Conservation (phyloP, 2,888 invertebrate species). For the Orthosia gothica region DNA sequence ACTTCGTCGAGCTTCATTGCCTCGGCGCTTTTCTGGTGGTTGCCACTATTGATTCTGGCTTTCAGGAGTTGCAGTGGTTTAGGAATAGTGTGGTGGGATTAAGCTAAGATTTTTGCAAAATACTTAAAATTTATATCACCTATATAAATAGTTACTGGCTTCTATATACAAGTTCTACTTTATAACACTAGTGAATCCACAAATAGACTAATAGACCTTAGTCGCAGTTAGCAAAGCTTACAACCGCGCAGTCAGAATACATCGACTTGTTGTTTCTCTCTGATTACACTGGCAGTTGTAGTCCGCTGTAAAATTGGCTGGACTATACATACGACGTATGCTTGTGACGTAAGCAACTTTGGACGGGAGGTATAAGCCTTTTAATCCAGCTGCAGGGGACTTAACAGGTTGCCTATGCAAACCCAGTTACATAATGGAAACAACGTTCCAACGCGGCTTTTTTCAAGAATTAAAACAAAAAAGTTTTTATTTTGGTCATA, state of each 20-base stretch:
- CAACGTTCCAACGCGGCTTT: too few relatives aligned
- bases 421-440: too few relatives aligned
- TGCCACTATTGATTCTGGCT: too few relatives aligned
- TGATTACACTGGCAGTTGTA: slow-evolving; percentile 23
- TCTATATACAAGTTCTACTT: background rate
- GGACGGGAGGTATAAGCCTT: background rate
- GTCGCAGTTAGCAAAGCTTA: slow-evolving; percentile 7
- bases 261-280: background rate
- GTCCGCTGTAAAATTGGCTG: slow-evolving; percentile 9
- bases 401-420: background rate
- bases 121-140: too few relatives aligned
- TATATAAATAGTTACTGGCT: background rate
- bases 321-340: background rate
- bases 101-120: too few relatives aligned
- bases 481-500: background rate
- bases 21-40: too few relatives aligned
- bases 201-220: slow-evolving; percentile 20
- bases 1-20: too few relatives aligned
- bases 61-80: too few relatives aligned
- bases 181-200: slow-evolving; percentile 7
- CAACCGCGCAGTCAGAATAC: slow-evolving; percentile 8
- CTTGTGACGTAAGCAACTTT: slow-evolving; percentile 19
- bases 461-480: background rate
- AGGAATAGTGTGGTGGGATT: too few relatives aligned
- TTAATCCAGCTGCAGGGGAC: background rate